Evolutionary conservation across 2,113 vertebrate species (phyloP).

Genomic region (Aplodontia rufa): DNA sequence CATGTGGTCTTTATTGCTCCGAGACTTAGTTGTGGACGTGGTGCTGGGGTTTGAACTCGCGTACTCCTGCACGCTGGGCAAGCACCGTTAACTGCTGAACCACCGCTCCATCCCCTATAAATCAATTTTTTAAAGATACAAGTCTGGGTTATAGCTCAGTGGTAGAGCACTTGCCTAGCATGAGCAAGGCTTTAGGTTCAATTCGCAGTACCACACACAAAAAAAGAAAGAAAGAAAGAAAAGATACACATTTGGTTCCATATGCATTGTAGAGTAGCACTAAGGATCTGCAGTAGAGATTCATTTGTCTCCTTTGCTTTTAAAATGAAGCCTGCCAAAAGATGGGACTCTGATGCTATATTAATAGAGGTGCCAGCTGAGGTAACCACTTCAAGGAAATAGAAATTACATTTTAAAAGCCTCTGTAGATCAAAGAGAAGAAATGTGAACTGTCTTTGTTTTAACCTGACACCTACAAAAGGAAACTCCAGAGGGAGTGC

Average conservation of each 20-base stretch:
- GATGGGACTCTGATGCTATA: not conserved
- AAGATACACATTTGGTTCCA: not conserved
- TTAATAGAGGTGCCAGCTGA: not conserved
- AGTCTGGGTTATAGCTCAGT: not conserved
- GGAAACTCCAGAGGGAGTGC: conserved; percentile 14
- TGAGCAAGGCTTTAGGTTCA: not conserved
- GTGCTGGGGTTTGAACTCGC: too few relatives aligned
- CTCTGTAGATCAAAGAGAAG: conserved; percentile 8
- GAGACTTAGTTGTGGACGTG: too few relatives aligned
- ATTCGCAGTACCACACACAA: not conserved
- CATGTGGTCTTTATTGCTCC: too few relatives aligned
- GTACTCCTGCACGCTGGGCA: too few relatives aligned
- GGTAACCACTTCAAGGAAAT: not conserved
- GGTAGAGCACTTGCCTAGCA: not conserved
- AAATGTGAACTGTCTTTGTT: conserved; percentile 4
- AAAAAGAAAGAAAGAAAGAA: not conserved
- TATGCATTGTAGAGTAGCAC: not conserved
- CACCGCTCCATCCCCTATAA: too few relatives aligned
- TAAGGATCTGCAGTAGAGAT: not conserved
- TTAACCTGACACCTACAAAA: conserved; percentile 37
- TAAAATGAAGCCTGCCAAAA: not conserved
- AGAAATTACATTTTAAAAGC: conserved; percentile 20
- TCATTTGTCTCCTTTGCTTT: conserved; percentile 12
- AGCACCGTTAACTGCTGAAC: too few relatives aligned
- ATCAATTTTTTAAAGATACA: not conserved